Base-by-base conservation (phyloP, 2,797 vertebrate genomes). In the Loriculus beryllinus region DNA sequence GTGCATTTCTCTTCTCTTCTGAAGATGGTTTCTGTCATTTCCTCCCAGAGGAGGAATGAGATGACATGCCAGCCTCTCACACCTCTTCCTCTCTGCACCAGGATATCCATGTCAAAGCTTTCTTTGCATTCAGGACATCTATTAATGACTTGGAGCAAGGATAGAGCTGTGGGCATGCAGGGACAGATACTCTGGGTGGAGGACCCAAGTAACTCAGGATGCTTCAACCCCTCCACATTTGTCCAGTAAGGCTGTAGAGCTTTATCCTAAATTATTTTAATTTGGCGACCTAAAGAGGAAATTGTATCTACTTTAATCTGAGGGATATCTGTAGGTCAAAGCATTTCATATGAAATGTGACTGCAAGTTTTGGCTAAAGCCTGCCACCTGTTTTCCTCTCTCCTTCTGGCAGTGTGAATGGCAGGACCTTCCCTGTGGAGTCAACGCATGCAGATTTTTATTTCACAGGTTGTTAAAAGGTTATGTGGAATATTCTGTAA, bases 251-350 rank as follows among this genome's bases (percentile, higher is more conserved):
- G 48, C 31, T 57, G 25, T 39, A 57, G 33, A 6, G 9, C 29
- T 86, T 22, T 64, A n/a, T 52, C 6, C 45, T 35, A 29, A 72
- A 42, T 35, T 0, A 9, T 72, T 82, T 51, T 67, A 12, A 14
- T 72, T 40, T 51, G 9, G 23, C 48, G 6, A n/a, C 31, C 67
- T 64, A 71, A 88, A 49, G 42, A 93, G 37, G 19, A 78, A 67
- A 26, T 31, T 5, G 28, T 64, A 28, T 1, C 9, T 57, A 0
- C 37, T 69, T 69, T 86, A 35, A 15, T 60, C 23, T 4, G 0
- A 49, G 51, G 14, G 26, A 23, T 64, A 37, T 42, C 25, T 71
- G 37, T 48, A 67, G 31, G 1, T 0, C 40, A 35, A 26, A 15
- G 20, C 3, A 3, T 49, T 74, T 80, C 1, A 1, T 20, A 19